A percentile compares a stretch with the other conserved stretches of the same genome.
These are phyloP conservation scores for Melanchra persicariae DNA, from an alignment of 2,888 invertebrate genomes.

Conservation along the genomic window DNA sequence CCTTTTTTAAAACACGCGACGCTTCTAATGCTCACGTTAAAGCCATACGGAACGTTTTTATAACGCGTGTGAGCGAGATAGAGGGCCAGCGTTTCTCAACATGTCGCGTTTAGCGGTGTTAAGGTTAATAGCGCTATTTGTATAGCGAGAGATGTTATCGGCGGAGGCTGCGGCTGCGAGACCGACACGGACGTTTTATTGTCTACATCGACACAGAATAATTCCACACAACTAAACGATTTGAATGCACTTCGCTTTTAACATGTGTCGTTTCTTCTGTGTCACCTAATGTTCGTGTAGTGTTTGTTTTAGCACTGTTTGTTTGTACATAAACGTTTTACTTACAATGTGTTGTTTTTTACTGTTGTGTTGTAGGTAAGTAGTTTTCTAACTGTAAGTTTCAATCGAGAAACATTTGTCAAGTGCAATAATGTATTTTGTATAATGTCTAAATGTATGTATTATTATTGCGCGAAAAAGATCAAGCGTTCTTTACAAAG, in stretches of 20 bases:
- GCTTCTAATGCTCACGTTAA: constrained; percentile 67
- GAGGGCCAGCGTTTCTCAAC: constrained; percentile 73
- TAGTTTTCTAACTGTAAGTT: constrained; percentile 9
- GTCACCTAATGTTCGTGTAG: constrained; percentile 20
- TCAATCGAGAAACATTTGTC: not conserved
- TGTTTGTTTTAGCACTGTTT: constrained; percentile 27
- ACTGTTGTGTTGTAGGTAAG: constrained; percentile 8
- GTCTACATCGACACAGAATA: constrained; percentile 74
- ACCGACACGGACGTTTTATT: constrained; percentile 77
- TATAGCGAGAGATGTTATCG: constrained; percentile 85
- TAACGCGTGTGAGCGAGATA: constrained; percentile 60
- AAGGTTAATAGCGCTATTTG: constrained; percentile 89
- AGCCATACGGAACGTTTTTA: constrained; percentile 60
- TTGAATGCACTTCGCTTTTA: constrained; percentile 50
- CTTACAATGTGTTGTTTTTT: constrained; percentile 15
- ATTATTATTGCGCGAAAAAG: not conserved
- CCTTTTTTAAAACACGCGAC: constrained; percentile 77
- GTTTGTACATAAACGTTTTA: constrained; percentile 23
- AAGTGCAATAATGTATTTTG: constrained; percentile 6
- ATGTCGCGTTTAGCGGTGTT: constrained; percentile 83
- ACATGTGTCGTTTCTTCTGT: constrained; percentile 47
- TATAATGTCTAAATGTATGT: too few relatives aligned
- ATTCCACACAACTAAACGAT: constrained; percentile 66
- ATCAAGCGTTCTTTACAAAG: not conserved
- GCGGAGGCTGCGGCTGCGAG: constrained; percentile 73